These are phyloP conservation scores for Aphis craccivora DNA, from an alignment of 1,140 invertebrate species.

Conservation along the genomic window DNA sequence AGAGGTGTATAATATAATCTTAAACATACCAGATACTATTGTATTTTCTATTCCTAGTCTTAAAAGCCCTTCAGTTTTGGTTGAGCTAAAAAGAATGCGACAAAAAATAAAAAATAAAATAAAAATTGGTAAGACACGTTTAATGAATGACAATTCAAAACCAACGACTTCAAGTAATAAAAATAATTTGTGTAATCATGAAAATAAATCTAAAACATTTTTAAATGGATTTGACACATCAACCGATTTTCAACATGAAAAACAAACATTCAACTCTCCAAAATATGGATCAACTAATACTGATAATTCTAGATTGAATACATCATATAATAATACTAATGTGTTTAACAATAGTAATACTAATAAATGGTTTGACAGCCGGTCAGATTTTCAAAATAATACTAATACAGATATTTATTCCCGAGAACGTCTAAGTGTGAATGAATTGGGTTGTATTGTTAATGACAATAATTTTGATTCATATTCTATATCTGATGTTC, in stretches of 20 bases:
- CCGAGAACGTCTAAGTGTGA: constrained; percentile 28
- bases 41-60: constrained; percentile 23
- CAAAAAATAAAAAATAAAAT: constrained; percentile 53
- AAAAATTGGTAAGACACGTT: constrained; percentile 28
- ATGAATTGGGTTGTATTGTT: constrained; percentile 15
- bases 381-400: not conserved
- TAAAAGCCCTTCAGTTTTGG: constrained; percentile 9
- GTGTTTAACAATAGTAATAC: not conserved
- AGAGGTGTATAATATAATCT: constrained; percentile 24
- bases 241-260: not conserved
- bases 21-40: constrained; percentile 27
- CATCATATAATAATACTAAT: not conserved
- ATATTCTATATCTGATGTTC: not conserved
- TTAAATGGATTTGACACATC: not conserved
- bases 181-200: not conserved
- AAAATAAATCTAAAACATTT: not conserved
- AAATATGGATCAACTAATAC: not conserved
- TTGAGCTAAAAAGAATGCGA: constrained; percentile 36
- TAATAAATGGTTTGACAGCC: constrained; percentile 26
- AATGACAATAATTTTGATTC: constrained; percentile 45
- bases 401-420: constrained; percentile 7
- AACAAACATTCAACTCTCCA: not conserved
- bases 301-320: not conserved
- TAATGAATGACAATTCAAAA: constrained; percentile 19
- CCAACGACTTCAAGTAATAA: not conserved